Evolutionary conservation across 1,140 invertebrate genomes (phyloP), one percentile per base, ranked within the genome.

Genomic region (Drosophila prosaltans): DNA sequence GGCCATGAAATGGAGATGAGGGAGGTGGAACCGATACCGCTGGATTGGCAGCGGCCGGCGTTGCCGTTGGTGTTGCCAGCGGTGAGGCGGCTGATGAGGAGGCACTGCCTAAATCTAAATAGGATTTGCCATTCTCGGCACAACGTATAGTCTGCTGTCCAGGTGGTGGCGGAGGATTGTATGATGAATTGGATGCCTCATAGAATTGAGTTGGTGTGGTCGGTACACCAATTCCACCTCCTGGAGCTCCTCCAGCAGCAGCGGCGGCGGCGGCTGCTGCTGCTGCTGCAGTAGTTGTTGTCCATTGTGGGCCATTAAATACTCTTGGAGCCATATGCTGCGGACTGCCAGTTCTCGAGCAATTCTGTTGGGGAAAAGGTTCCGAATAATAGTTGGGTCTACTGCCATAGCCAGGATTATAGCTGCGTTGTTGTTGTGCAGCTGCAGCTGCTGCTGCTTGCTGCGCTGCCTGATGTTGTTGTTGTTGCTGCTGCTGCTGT

Each of bases 41-140:
- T 0, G 57, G 36, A 21, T 41, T 69, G 21, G 74, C 78, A 30
- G 72, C 67, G 9, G 64, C 57, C n/a, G 78, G 78, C 16, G 79
- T 43, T 45, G 65, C 78, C 68, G 62, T 76, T 71, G 58, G 67
- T 83, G 65, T 74, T 6, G 65, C 71, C 40, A 64, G n/a, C 92
- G 92, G 65, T 92, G 93, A 78, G 92, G 93, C 59, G 4, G 65
- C 45, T 4, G 39, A 39, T 4, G 69, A 32, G 2, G 70, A 43
- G 1, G 73, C 73, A 59, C 95, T 95, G 74, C 97, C 97, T 67
- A 98, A 93, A 92, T 97, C 97, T 80, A 97, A 93, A 92, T 97
- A 98, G 60, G 96, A 97, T 92, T 98, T 98, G 74, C 97, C 97
- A 90, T 97, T 97, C 92, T 97, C 97, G 72, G 97, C 97, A 80